phyloP scores from a whole-genome alignment of 2,888 invertebrate genomes.

The Hydrotaea diabolus region DNA sequence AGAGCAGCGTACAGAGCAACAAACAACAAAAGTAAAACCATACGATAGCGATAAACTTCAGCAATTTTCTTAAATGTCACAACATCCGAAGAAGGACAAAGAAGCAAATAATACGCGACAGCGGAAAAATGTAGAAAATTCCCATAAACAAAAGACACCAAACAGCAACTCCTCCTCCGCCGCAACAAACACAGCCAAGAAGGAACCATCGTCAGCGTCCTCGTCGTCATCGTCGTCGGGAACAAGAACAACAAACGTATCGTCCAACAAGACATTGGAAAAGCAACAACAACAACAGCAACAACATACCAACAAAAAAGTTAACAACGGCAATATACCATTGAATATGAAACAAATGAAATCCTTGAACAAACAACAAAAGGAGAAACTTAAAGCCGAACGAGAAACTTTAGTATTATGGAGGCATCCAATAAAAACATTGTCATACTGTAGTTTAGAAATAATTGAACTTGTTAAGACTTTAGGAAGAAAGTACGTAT shows the following conservation, averaged over 20 bases:
- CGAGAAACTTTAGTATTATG: conserved; percentile 88
- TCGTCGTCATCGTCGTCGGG: conserved; percentile 30
- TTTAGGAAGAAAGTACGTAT: conserved; percentile 83
- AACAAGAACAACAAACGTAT: conserved; percentile 28
- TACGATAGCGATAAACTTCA: conserved; percentile 26
- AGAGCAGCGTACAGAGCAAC: neutral
- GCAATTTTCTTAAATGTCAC: conserved; percentile 74
- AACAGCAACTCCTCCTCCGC: conserved; percentile 59
- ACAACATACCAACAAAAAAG: conserved; percentile 71
- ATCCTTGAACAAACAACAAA: conserved; percentile 72
- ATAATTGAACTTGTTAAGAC: conserved; percentile 84
- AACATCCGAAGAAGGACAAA: conserved; percentile 75
- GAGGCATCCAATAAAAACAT: conserved; percentile 89
- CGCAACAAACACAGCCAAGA: conserved; percentile 68
- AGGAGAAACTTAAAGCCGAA: conserved; percentile 83
- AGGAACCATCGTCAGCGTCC: conserved; percentile 34
- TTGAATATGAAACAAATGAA: conserved; percentile 67
- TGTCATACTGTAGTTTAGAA: conserved; percentile 91
- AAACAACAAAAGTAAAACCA: neutral
- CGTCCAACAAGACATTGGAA: conserved; percentile 69
- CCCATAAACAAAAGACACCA: conserved; percentile 65
- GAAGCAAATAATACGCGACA: conserved; percentile 68
- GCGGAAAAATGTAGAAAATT: conserved; percentile 68
- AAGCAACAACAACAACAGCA: conserved; percentile 56
- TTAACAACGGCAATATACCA: conserved; percentile 56